A percentile compares a stretch with the other conserved stretches of the same genome.
Conservation (phyloP, 2,797 vertebrate species). For the Manis pentadactyla region DNA sequence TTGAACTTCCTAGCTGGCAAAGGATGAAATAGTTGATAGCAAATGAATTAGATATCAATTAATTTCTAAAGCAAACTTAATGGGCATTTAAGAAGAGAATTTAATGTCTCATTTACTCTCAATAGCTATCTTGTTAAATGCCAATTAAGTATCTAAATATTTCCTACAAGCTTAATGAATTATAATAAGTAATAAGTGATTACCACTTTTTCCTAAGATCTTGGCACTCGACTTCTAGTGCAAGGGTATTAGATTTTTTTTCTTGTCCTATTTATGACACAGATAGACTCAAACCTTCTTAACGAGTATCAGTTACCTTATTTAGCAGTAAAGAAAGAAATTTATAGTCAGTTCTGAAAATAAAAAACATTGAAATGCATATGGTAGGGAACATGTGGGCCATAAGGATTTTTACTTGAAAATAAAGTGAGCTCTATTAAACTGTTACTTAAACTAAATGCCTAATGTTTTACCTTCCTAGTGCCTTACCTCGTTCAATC, state of each 20-base stretch:
- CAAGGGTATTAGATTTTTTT: constrained; percentile 59
- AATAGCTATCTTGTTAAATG: constrained; percentile 89
- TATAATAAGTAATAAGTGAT: constrained; percentile 88
- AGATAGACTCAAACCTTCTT: constrained; percentile 41
- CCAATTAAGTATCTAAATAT: constrained; percentile 92
- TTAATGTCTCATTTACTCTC: constrained; percentile 91
- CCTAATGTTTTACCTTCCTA: neutral
- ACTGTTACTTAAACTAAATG: neutral
- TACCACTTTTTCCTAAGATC: constrained; percentile 76
- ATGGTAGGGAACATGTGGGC: neutral
- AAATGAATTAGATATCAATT: constrained; percentile 88
- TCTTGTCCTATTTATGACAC: constrained; percentile 54
- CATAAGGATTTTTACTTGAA: constrained; percentile 55
- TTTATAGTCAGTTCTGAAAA: constrained; percentile 57
- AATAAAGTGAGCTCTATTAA: constrained; percentile 32
- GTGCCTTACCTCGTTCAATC: neutral
- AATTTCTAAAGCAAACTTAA: constrained; percentile 89
- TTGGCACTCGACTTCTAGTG: constrained; percentile 73
- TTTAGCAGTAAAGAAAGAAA: constrained; percentile 54
- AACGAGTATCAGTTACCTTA: constrained; percentile 53
- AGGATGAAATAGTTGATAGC: constrained; percentile 85
- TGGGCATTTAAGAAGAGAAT: constrained; percentile 89
- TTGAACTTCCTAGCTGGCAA: constrained; percentile 77
- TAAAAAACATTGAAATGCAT: constrained; percentile 2
- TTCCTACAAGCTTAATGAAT: constrained; percentile 89